phyloP scores from a whole-genome alignment of 1,140 invertebrate genomes.

The Plectrocnemia conspersa region DNA sequence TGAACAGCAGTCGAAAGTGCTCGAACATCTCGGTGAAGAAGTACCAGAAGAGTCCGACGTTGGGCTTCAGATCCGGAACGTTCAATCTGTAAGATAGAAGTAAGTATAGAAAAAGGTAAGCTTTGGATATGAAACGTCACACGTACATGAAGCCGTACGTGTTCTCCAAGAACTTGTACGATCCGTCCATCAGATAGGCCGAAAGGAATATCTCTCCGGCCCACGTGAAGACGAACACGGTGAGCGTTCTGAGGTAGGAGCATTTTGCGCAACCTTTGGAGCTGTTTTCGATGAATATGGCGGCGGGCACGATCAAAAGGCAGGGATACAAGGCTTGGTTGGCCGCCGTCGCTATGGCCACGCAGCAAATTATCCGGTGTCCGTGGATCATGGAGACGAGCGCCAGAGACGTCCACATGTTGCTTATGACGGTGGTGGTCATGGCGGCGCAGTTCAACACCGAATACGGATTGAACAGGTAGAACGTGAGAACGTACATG shows the following conservation, averaged over 20 bases:
- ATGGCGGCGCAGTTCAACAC: conserved; percentile 85
- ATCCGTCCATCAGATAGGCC: conserved; percentile 53
- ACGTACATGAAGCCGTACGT: conserved; percentile 83
- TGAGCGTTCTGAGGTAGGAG: conserved; percentile 47
- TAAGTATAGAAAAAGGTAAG: not conserved
- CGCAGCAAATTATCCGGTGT: conserved; percentile 54
- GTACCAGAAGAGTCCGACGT: conserved; percentile 98
- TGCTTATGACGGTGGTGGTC: conserved; percentile 87
- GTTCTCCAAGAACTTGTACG: conserved; percentile 68
- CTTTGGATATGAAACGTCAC: not conserved
- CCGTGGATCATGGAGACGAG: conserved; percentile 68
- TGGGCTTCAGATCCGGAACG: conserved; percentile 92
- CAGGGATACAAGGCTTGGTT: conserved; percentile 85
- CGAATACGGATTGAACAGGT: conserved; percentile 90
- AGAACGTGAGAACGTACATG: conserved; percentile 70
- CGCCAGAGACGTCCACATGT: conserved; percentile 70
- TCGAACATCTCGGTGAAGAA: conserved; percentile 99
- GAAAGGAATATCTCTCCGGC: conserved; percentile 48
- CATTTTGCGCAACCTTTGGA: conserved; percentile 49
- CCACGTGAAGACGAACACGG: conserved; percentile 48
- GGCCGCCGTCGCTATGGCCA: conserved; percentile 69
- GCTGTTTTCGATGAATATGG: conserved; percentile 48
- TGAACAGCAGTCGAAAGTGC: conserved; percentile 92
- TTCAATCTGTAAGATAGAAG: conserved; percentile 58
- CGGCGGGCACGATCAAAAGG: conserved; percentile 74